Percentiles rank a stretch among this genome's conserved stretches.
Evolutionary conservation across 2,113 vertebrate genomes (phyloP).

Genomic region (Sebastes schlegelii): DNA sequence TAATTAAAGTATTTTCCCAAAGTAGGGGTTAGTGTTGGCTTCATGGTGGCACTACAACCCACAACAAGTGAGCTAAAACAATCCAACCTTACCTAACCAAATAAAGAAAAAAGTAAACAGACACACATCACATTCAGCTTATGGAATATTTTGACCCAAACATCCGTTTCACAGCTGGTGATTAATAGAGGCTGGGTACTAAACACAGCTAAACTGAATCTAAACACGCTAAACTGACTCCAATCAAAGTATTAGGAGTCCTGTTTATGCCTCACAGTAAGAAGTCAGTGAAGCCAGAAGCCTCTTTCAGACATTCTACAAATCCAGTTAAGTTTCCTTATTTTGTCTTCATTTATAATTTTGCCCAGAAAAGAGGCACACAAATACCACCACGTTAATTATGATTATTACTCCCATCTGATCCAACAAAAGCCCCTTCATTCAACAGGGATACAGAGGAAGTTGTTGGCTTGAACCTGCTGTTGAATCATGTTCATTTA

Average conservation of each 20-base stretch:
- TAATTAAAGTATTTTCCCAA: not conserved
- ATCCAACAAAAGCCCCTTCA: not conserved
- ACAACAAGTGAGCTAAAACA: not conserved
- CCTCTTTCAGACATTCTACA: not conserved
- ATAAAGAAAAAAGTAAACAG: conserved; percentile 20
- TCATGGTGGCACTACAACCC: not conserved
- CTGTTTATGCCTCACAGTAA: conserved; percentile 5
- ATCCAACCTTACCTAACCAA: conserved; percentile 15
- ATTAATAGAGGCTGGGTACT: conserved; percentile 44
- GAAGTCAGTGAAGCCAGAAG: not conserved
- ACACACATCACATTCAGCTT: conserved; percentile 14
- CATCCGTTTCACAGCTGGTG: conserved; percentile 50
- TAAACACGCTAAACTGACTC: conserved; percentile 16
- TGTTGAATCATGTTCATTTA: not conserved
- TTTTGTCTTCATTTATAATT: not conserved
- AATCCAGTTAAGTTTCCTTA: not conserved
- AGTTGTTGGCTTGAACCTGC: conserved; percentile 3
- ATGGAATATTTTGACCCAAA: conserved; percentile 68
- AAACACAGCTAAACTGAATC: conserved; percentile 4
- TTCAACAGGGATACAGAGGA: not conserved
- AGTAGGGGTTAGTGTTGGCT: conserved; percentile 4
- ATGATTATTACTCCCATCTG: conserved; percentile 11
- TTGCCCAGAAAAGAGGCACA: not conserved
- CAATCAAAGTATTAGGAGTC: conserved; percentile 12
- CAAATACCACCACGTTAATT: not conserved